Base-by-base conservation (phyloP, 2,113 vertebrate species). In the Damaliscus lunatus region DNA sequence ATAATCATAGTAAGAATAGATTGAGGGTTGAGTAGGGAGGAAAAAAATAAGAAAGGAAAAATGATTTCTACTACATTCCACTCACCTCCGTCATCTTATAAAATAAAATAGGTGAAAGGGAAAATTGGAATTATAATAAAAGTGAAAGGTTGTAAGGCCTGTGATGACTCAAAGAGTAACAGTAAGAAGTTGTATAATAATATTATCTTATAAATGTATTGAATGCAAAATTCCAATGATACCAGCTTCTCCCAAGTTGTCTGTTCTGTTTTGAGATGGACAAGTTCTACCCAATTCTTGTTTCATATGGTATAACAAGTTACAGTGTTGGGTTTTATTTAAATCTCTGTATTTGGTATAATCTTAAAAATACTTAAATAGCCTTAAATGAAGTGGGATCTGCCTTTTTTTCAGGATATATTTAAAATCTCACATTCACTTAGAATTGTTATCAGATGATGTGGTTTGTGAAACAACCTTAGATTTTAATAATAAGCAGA, bases 401-500 rank as follows among this genome's bases (percentile, higher is more conserved):
- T 89, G 36, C 6, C n/a, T 17, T 81, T 57, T 57, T 55, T 59
- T n/a, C 23, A 77, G 31, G 57, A 64, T 25, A 52, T 87, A 84
- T 91, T 96, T 91, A 74, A 96, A 94, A 48, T 81, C 48, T 64
- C 87, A 53, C 8, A 16, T 74, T 91, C 10, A 71, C 46, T 82
- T 59, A 87, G 4, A 78, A 23, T 92, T 88, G 17, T 97, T 97
- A 50, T 46, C 27, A 85, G 93, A 60, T 88, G 48, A 77, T 74
- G 84, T 17, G n/a, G 17, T 83, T 57, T 48, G 29, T 88, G 21
- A 36, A 91, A 71, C 50, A 78, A 95, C 10, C 52, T 31, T 48
- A 36, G 5, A 90, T 95, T 88, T 97, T 94, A 94, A 94, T 80
- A 92, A 85, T 81, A 64, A 80, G 62, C 11, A 94, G 57, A 93